phyloP scores from a whole-genome alignment of 2,797 vertebrate genomes.

The Danionella dracula region DNA sequence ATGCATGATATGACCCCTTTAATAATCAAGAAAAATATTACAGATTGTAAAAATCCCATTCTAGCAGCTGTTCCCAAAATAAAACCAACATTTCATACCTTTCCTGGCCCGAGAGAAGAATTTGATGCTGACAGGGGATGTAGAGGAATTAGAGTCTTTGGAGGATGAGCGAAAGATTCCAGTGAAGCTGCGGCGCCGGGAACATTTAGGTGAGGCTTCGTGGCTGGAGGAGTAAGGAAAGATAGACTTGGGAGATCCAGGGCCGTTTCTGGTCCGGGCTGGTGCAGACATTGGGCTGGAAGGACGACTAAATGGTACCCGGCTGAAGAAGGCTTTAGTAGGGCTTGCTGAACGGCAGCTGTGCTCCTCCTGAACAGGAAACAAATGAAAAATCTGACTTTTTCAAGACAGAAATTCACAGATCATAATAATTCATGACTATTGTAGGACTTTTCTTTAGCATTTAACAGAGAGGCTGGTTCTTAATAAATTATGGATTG shows the following conservation, averaged over 20 bases:
- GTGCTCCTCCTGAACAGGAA: slow-evolving; percentile 69
- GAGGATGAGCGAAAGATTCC: slow-evolving; percentile 88
- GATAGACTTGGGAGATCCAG: slow-evolving; percentile 75
- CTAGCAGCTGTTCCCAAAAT: background rate
- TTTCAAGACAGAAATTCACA: no score
- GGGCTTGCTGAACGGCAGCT: slow-evolving; percentile 70
- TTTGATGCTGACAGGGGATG: slow-evolving; percentile 80
- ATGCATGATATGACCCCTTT: no score
- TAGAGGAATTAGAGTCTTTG: slow-evolving; percentile 77
- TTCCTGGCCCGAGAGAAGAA: slow-evolving; percentile 85
- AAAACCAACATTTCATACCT: slow-evolving; percentile 65
- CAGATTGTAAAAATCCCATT: background rate
- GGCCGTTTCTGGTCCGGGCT: slow-evolving; percentile 72
- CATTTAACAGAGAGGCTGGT: no score
- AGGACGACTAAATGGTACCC: slow-evolving; percentile 73
- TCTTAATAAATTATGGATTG: no score
- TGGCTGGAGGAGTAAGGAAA: slow-evolving; percentile 77
- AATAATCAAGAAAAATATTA: no score
- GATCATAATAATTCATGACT: no score
- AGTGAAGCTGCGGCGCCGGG: slow-evolving; percentile 87
- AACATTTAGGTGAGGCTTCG: slow-evolving; percentile 79
- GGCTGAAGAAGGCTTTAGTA: slow-evolving; percentile 77
- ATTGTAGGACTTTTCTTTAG: no score
- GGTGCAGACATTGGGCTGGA: slow-evolving; percentile 82
- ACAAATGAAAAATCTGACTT: background rate